These are phyloP conservation scores for Drosophila sordidula DNA, from an alignment of 2,888 invertebrate species.

Conservation along the genomic window DNA sequence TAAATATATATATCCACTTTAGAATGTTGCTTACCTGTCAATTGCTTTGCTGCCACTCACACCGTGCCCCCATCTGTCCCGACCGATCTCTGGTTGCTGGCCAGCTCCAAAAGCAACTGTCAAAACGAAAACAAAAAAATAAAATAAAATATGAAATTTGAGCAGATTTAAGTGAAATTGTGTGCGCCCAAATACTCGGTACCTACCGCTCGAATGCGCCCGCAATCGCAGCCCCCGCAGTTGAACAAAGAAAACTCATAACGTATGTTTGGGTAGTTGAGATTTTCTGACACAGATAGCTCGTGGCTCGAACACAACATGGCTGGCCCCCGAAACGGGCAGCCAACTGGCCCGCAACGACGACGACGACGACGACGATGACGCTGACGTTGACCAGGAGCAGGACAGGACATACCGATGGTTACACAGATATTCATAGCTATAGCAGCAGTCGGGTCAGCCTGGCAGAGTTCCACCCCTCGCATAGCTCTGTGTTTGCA, in stretches of 20 bases:
- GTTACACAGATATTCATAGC: constrained; percentile 43
- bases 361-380: constrained; percentile 31
- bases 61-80: neutral
- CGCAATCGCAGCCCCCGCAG: constrained; percentile 18
- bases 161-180: constrained; percentile 63
- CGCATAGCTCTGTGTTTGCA: constrained; percentile 18
- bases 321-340: constrained; percentile 2
- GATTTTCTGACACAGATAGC: constrained; percentile 78
- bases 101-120: constrained; percentile 43
- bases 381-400: constrained; percentile 6
- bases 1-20: constrained; percentile 33
- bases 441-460: constrained; percentile 3
- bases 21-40: constrained; percentile 48
- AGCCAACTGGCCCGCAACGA: constrained; percentile 37
- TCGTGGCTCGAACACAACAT: constrained; percentile 32
- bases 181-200: constrained; percentile 18
- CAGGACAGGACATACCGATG: constrained; percentile 34
- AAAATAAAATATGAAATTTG: constrained; percentile 73
- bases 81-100: neutral
- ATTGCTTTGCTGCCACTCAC: constrained; percentile 42
- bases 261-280: constrained; percentile 72
- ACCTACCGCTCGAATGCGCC: constrained; percentile 4
- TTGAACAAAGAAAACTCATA: constrained; percentile 74
- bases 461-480: neutral
- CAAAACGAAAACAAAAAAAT: constrained; percentile 46